Conservation (phyloP, 2,113 vertebrate genomes). For the Melanerpes formicivorus region DNA sequence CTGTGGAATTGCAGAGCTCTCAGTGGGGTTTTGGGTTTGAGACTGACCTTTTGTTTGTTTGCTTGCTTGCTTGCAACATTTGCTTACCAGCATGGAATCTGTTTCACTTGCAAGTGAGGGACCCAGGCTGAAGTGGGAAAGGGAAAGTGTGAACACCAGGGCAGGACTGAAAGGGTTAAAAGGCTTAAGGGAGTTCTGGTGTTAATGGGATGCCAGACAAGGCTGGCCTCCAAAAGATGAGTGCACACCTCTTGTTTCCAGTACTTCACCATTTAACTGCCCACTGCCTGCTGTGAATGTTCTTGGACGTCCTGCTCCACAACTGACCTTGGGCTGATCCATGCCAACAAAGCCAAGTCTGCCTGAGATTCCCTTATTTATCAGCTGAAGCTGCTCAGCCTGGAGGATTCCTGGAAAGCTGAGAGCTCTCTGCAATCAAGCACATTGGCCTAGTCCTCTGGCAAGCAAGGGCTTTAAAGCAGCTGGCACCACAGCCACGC, state of each 20-base stretch:
- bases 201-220: neutral
- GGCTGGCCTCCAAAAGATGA: neutral
- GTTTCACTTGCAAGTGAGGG: constrained; percentile 8
- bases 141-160: neutral
- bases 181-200: neutral
- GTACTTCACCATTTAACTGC: neutral
- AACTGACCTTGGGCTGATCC: constrained; percentile 10
- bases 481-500: neutral
- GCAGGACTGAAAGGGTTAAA: constrained; percentile 2
- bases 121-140: neutral
- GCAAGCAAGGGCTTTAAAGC: neutral
- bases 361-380: neutral
- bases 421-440: neutral
- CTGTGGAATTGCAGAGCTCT: neutral
- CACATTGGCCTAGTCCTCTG: neutral
- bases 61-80: neutral
- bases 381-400: neutral
- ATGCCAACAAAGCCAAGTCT: neutral
- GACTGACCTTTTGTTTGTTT: neutral
- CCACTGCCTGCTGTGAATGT: neutral
- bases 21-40: neutral
- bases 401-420: constrained; percentile 19
- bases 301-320: constrained; percentile 14
- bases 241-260: neutral
- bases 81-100: neutral